These are phyloP conservation scores for Heteromormyrus szaboi DNA, from an alignment of 2,797 vertebrate genomes.

Conservation along the genomic window DNA sequence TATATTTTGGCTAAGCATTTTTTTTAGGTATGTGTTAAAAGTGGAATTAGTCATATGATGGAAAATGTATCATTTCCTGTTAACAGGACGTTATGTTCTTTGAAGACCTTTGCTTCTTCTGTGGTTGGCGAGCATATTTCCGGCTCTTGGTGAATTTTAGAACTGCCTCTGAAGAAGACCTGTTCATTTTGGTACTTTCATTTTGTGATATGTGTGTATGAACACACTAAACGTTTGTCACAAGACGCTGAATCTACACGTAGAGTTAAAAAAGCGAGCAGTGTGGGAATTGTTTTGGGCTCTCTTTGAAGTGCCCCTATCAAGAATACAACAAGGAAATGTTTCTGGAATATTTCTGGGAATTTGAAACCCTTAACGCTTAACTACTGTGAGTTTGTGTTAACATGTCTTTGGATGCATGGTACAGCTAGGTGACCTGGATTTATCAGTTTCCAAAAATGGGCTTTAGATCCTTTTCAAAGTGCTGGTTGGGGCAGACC, in stretches of 20 bases:
- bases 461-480: not conserved
- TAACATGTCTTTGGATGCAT: not conserved
- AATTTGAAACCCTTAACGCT: not conserved
- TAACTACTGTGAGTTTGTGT: not conserved
- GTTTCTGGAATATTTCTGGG: conserved; percentile 1
- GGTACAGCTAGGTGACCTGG: not conserved
- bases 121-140: conserved; percentile 6
- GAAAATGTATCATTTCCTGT: not conserved
- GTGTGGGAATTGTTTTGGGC: not conserved
- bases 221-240: not conserved
- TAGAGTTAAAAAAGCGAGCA: not conserved
- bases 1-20: not conserved
- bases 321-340: not conserved
- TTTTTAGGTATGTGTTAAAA: not conserved
- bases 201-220: not conserved
- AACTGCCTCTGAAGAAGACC: not conserved
- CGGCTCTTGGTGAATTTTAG: not conserved
- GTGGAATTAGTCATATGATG: not conserved
- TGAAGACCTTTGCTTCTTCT: not conserved
- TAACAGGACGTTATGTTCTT: not conserved
- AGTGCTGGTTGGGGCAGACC: not conserved
- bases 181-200: not conserved
- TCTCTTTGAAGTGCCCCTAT: not conserved
- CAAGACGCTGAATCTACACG: not conserved
- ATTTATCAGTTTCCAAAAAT: not conserved